Base-by-base conservation (phyloP, 2,888 invertebrate species). In the Eremobia ochroleuca region DNA sequence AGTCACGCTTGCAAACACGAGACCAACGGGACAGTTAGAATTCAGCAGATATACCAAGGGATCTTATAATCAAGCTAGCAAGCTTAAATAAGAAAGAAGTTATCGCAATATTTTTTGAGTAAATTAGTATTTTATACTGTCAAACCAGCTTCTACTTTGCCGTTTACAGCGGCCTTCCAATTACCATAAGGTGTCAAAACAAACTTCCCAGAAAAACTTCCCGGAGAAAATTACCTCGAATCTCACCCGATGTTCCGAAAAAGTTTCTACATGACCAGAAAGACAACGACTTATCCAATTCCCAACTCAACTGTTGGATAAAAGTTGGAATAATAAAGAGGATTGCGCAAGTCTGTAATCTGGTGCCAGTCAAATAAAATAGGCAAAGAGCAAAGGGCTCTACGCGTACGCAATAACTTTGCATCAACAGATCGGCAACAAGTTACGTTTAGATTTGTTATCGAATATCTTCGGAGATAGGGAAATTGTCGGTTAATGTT, bases 231-330 rank as follows among this genome's bases (percentile, higher is more conserved):
- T 77, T 73, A 64, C 58, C 55, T 72, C 64, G 34, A 66, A 49
- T 65, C 62, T 49, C 34, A 59, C 37, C 40, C 70, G 75, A 69
- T 52, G 62, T 66, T 62, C 40, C 40, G 37, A 62, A 64, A 84
- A 76, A 78, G 37, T 86, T 82, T 76, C 68, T 76, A 64, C 76
- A 73, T 73, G 74, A 73, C 61, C 76, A 55, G 43, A 77, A 82
- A 73, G 70, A 67, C 69, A 71, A 82, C 15, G 73, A 61, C 49
- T 71, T 62, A 34, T n/a, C 34, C 49, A 66, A 68, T 34, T 34
- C 34, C n/a, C 34, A 55, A 68, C n/a, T 55, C 37, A 69, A 74
- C 46, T 61, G 69, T 76, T 73, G 65, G 28, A 55, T 66, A 72
- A 68, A 72, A 58, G 15, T 78, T 78, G 21, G 46, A 28, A 58